Evolutionary conservation across 1,140 invertebrate species (phyloP), one percentile per base, ranked within the genome.

Genomic region (Hylaeus volcanicus): DNA sequence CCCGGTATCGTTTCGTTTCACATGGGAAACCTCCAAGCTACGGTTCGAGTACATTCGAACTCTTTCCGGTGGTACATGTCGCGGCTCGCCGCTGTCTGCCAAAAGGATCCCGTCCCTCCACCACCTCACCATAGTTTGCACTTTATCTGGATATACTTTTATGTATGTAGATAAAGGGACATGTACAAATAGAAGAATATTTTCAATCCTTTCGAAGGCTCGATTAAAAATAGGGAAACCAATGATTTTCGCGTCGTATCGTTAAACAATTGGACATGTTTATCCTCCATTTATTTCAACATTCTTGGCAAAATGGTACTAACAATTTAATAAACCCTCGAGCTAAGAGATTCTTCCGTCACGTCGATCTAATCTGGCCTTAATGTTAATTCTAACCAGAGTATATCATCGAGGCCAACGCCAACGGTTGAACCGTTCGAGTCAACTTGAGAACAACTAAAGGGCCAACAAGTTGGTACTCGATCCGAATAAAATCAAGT

Each of bases 1-100:
- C 1, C 96, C 96, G 0, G 95, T 95, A 86, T 97, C 96, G 14
- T 93, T 91, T 0, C 95, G 92, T 64, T 94, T 92, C 0, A 97
- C 92, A 39, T 94, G 89, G 0, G 94, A 91, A 14, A 97, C 94
- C 92, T 96, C 95, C 26, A 97, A 90, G 68, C 96, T 97, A 73
- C 95, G 95, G 88, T 97, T 97, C n/a, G 93, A 88, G 92, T 95
- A 95, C 89, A 97, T 93, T 73, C 93, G 93, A 26, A 96, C 92
- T 45, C 96, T 93, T 41, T 94, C 93, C 0, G 95, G 93, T 1
- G 94, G 86, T 1, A 87, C 74, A 2, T 93, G 79, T 39, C 91
- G 89, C 15, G 91, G 91, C 70, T 95, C 93, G 1, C 93, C 92
- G 79, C 95, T 96, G 88, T 96, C 96, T 0, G 94, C 95, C 11